Conservation (phyloP, 1,140 invertebrate genomes). For the Drosophila navojoa region DNA sequence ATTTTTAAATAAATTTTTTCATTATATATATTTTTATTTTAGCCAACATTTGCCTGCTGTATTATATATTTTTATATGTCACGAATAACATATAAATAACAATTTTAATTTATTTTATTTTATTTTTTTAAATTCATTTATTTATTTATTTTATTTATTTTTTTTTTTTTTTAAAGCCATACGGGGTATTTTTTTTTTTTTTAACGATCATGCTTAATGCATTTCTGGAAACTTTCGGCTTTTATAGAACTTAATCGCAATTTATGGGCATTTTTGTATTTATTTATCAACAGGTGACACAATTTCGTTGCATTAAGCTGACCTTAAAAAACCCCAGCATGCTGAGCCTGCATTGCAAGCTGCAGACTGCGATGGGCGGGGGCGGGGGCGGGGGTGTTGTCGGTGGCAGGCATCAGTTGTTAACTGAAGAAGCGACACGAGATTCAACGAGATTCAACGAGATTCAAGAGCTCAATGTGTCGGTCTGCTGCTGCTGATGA, state of each 20-base stretch:
- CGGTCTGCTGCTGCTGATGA: constrained; percentile 59
- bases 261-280: not conserved
- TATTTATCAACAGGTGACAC: constrained; percentile 42
- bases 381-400: no score
- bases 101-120: no score
- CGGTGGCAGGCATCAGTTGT: constrained; percentile 20
- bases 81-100: no score
- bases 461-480: constrained; percentile 9
- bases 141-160: no score
- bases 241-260: not conserved
- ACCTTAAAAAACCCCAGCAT: constrained; percentile 54
- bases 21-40: no score
- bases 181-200: no score
- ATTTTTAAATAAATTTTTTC: no score
- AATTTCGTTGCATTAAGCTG: constrained; percentile 53
- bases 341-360: constrained; percentile 35
- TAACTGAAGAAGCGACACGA: constrained; percentile 71
- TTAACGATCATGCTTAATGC: not conserved
- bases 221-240: not conserved
- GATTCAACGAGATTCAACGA: constrained; percentile 51
- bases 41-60: no score
- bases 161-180: no score
- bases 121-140: no score
- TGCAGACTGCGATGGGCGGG: constrained; percentile 24
- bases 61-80: no score